Evolutionary conservation across 2,797 vertebrate species (phyloP).

Genomic region (Chrysocyon brachyurus): DNA sequence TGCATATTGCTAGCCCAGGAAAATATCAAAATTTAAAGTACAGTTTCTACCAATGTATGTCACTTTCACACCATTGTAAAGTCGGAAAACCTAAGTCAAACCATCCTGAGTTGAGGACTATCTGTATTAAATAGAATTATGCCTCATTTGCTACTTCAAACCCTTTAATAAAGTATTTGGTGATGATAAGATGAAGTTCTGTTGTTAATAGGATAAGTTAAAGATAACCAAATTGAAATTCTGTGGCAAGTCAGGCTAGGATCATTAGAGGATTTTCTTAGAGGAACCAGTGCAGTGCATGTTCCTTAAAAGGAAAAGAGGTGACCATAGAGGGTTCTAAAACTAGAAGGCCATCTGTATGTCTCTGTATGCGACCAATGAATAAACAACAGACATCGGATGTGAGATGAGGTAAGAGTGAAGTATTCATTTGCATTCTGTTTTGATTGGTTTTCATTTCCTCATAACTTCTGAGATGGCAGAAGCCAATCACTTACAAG

Average conservation of each 20-base stretch:
- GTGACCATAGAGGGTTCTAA: not conserved
- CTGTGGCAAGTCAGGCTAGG: not conserved
- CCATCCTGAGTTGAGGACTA: not conserved
- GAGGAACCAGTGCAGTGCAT: not conserved
- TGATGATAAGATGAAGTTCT: not conserved
- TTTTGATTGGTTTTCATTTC: not conserved
- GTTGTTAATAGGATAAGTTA: not conserved
- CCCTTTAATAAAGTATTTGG: not conserved
- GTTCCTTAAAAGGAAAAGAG: conserved; percentile 14
- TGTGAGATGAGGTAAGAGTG: not conserved
- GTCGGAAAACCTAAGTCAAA: not conserved
- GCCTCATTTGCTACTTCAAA: not conserved
- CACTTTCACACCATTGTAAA: not conserved
- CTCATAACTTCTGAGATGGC: not conserved
- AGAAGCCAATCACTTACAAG: not conserved
- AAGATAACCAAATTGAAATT: conserved; percentile 33
- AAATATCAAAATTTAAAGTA: not conserved
- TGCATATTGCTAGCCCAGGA: not conserved
- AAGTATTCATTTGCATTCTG: not conserved
- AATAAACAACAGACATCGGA: not conserved
- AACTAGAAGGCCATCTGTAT: not conserved
- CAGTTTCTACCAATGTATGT: not conserved
- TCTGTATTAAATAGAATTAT: not conserved
- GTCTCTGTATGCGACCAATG: not conserved
- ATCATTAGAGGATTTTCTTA: not conserved